phyloP scores from a whole-genome alignment of 1,140 invertebrate species.

The Pseudomyrmex dendroicus region DNA sequence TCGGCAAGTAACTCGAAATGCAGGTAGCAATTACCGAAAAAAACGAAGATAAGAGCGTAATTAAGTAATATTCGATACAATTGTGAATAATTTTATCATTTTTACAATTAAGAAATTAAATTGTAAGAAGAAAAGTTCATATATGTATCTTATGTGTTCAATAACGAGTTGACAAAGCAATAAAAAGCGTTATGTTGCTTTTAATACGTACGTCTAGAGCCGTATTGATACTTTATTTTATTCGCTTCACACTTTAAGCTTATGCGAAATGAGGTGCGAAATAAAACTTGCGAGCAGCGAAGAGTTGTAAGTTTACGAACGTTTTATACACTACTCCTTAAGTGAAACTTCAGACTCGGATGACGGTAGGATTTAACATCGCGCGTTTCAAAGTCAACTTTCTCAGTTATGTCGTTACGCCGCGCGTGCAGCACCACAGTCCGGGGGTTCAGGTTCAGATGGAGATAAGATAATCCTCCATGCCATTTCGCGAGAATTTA shows the following conservation, averaged over 20 bases:
- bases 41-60: neutral
- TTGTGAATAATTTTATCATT: conserved; percentile 22
- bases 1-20: neutral
- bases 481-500: conserved; percentile 53
- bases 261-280: no score
- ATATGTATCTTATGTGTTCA: neutral
- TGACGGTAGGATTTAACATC: conserved; percentile 19
- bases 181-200: neutral
- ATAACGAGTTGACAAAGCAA: neutral
- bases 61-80: neutral
- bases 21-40: conserved; percentile 12
- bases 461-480: conserved; percentile 48
- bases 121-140: neutral
- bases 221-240: no score
- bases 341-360: neutral
- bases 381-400: neutral
- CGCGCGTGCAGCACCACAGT: neutral
- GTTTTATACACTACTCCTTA: neutral
- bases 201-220: neutral
- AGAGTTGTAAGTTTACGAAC: neutral
- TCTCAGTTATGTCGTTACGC: conserved; percentile 17
- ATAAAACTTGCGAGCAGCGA: neutral
- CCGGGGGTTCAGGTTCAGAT: conserved; percentile 33
- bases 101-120: neutral
- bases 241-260: no score